Percentiles rank a stretch among this genome's conserved stretches.
These are phyloP conservation scores for Noctua janthe DNA, from an alignment of 2,888 invertebrate genomes.

Conservation along the genomic window DNA sequence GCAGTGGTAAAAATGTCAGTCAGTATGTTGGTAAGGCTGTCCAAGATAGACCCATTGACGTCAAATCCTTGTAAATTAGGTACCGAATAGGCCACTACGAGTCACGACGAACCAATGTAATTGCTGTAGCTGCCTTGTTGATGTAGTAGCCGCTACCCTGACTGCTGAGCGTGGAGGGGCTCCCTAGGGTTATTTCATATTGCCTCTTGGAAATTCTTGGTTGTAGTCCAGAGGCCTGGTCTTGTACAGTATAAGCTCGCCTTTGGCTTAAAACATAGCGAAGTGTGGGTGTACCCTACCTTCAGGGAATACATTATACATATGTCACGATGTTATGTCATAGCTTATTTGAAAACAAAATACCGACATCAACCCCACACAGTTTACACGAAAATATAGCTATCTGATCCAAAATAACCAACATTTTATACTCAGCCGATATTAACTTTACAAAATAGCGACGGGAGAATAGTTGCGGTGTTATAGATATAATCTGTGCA, in stretches of 20 bases:
- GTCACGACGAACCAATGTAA: background rate
- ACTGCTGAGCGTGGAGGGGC: background rate
- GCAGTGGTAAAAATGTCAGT: background rate
- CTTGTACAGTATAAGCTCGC: background rate
- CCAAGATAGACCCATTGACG: background rate
- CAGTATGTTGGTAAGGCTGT: background rate
- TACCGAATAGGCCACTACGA: background rate
- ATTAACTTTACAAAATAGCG: conserved; percentile 41
- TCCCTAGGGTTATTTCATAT: background rate
- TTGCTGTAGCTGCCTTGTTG: background rate
- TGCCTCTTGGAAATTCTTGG: background rate
- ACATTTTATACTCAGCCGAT: conserved; percentile 16
- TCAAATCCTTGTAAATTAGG: background rate
- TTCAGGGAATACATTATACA: background rate
- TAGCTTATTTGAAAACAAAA: conserved; percentile 25
- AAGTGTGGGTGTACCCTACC: background rate
- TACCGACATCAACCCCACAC: conserved; percentile 11
- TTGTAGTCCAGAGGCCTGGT: background rate
- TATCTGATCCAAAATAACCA: conserved; percentile 32
- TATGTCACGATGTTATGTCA: background rate
- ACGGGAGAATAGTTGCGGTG: conserved; percentile 55
- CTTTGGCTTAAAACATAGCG: background rate
- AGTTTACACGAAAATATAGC: conserved; percentile 4
- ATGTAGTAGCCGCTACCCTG: background rate
- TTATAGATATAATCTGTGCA: conserved; percentile 44